These are phyloP conservation scores for Leucophenga montana DNA, from an alignment of 2,888 invertebrate species.

Conservation along the genomic window DNA sequence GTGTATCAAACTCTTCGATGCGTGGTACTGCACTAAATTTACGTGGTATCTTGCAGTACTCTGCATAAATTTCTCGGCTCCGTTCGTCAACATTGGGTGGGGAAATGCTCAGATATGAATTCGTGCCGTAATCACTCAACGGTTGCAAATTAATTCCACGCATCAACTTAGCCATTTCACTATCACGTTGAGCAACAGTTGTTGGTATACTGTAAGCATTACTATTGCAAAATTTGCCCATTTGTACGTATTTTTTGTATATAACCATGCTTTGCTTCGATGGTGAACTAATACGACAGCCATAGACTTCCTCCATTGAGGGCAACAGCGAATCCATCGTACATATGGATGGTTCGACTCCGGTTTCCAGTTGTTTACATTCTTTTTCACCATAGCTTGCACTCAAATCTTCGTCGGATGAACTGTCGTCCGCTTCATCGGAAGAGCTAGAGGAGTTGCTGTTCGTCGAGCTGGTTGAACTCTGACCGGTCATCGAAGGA, in stretches of 20 bases:
- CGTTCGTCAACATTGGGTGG: slow-evolving; percentile 67
- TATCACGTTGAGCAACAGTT: slow-evolving; percentile 58
- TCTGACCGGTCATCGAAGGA: slow-evolving; percentile 87
- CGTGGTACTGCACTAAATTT: slow-evolving; percentile 66
- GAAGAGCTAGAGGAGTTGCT: slow-evolving; percentile 69
- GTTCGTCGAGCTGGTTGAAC: slow-evolving; percentile 81
- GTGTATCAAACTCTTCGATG: slow-evolving; percentile 60
- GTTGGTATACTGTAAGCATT: slow-evolving; percentile 39
- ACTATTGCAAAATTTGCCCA: slow-evolving; percentile 61
- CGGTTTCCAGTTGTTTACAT: slow-evolving; percentile 56
- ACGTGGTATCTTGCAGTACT: slow-evolving; percentile 65
- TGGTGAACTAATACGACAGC: slow-evolving; percentile 65
- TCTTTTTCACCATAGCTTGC: slow-evolving; percentile 61
- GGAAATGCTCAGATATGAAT: slow-evolving; percentile 65
- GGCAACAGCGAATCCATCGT: slow-evolving; percentile 67
- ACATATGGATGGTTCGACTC: slow-evolving; percentile 50
- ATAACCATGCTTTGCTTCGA: slow-evolving; percentile 65
- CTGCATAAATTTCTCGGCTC: slow-evolving; percentile 66
- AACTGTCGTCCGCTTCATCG: slow-evolving; percentile 78
- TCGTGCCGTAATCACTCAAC: slow-evolving; percentile 63
- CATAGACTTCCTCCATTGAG: slow-evolving; percentile 70
- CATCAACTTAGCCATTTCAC: slow-evolving; percentile 58
- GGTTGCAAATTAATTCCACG: slow-evolving; percentile 63
- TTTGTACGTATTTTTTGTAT: slow-evolving; percentile 71
- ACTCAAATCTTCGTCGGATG: slow-evolving; percentile 80